These are phyloP conservation scores for Heliconius melpomene DNA, from an alignment of 1,140 invertebrate species.

Conservation along the genomic window DNA sequence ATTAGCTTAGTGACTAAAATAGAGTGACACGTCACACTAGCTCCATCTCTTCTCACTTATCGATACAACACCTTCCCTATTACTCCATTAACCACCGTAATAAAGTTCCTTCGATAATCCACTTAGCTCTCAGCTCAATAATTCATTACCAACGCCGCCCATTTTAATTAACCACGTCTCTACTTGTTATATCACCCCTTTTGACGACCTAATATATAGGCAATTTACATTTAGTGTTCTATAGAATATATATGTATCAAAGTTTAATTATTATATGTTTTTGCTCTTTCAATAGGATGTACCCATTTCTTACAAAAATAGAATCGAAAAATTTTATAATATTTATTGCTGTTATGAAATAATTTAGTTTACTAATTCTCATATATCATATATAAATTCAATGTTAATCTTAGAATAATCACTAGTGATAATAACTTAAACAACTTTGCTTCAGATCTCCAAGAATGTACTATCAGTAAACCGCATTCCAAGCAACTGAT, in stretches of 20 bases:
- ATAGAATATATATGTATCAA: neutral
- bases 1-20: neutral
- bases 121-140: constrained; percentile 77
- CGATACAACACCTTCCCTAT: constrained; percentile 32
- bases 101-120: constrained; percentile 77
- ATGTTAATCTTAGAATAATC: neutral
- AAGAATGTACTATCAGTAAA: constrained; percentile 1
- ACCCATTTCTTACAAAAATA: too few species aligned
- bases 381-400: neutral
- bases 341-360: too few species aligned
- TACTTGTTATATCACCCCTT: constrained; percentile 20
- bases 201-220: constrained; percentile 9
- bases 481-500: neutral
- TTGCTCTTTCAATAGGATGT: neutral
- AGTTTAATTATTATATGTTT: neutral
- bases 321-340: too few species aligned
- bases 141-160: constrained; percentile 67
- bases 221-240: neutral
- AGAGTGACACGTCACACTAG: neutral
- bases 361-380: neutral
- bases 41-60: neutral
- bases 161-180: constrained; percentile 55
- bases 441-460: neutral
- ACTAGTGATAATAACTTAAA: neutral
- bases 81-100: constrained; percentile 67